phyloP scores from a whole-genome alignment of 2,797 vertebrate species.

The Arrhamphus sclerolepis region DNA sequence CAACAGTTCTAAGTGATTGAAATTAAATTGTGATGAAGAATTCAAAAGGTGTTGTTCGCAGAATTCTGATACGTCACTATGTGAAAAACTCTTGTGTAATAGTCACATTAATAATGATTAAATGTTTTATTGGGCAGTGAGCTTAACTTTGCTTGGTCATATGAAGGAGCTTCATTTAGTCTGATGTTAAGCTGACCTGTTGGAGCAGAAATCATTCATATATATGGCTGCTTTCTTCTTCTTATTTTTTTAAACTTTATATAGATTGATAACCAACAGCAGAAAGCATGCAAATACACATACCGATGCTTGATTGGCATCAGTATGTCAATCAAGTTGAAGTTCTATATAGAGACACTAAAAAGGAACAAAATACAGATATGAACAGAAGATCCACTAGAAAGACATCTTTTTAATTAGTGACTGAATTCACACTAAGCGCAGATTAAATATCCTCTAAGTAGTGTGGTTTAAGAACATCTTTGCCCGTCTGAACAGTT shows the following conservation, averaged over 20 bases:
- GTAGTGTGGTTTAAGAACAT: slow-evolving; percentile 20
- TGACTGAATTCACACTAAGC: slow-evolving; percentile 18
- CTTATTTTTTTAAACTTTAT: slow-evolving; percentile 3
- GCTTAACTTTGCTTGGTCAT: background rate
- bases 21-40: too few relatives aligned
- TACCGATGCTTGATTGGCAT: slow-evolving; percentile 17
- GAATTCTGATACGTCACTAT: too few relatives aligned
- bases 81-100: too few relatives aligned
- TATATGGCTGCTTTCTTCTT: too few relatives aligned
- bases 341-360: slow-evolving; percentile 54
- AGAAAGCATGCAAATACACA: background rate
- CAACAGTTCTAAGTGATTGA: too few relatives aligned
- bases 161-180: slow-evolving; percentile 1
- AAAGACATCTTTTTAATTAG: slow-evolving; percentile 3
- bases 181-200: slow-evolving; percentile 7
- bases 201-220: background rate
- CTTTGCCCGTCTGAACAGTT: slow-evolving; percentile 42
- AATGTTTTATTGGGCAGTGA: background rate
- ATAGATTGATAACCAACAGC: slow-evolving; percentile 2
- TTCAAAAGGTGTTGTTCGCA: too few relatives aligned
- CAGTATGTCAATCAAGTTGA: slow-evolving; percentile 68
- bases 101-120: background rate
- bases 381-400: background rate
- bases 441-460: slow-evolving; percentile 18
- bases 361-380: slow-evolving; percentile 13